A percentile compares a stretch with the other conserved stretches of the same genome.
Conservation (phyloP, 1,140 invertebrate species). For the Meteorus sp. region DNA sequence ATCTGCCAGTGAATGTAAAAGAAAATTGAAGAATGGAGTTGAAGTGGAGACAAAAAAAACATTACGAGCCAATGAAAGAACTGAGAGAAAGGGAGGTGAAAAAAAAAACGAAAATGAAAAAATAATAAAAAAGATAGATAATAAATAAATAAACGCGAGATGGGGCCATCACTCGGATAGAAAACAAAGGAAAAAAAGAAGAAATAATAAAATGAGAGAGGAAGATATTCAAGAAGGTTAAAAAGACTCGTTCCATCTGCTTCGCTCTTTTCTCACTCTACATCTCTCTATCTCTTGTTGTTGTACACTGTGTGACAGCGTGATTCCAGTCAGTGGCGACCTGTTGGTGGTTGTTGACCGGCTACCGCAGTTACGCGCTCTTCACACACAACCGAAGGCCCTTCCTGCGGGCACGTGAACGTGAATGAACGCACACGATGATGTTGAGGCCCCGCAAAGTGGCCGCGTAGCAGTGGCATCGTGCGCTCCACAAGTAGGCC, state of each 20-base stretch:
- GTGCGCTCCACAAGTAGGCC: too few species aligned
- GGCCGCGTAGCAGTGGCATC: too few species aligned
- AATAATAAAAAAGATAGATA: background rate
- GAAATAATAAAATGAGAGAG: background rate
- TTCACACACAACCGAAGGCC: slow-evolving; percentile 31
- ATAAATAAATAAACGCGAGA: background rate
- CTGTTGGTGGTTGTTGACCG: slow-evolving; percentile 43
- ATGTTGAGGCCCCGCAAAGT: background rate
- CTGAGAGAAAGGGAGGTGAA: slow-evolving; percentile 18
- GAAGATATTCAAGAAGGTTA: too few species aligned
- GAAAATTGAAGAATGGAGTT: slow-evolving; percentile 13
- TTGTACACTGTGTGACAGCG: slow-evolving; percentile 37
- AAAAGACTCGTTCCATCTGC: too few species aligned
- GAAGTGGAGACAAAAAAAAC: slow-evolving; percentile 23
- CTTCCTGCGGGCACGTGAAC: slow-evolving; percentile 17
- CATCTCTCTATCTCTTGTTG: too few species aligned
- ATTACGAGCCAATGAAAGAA: slow-evolving; percentile 16
- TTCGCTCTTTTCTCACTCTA: slow-evolving; percentile 23
- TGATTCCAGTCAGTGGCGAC: slow-evolving; percentile 47
- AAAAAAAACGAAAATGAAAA: slow-evolving; percentile 1
- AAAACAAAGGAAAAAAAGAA: background rate
- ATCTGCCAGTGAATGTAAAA: slow-evolving; percentile 10
- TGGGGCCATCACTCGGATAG: background rate
- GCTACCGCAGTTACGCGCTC: slow-evolving; percentile 49
- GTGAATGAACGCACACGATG: slow-evolving; percentile 27